These are phyloP conservation scores for Hemaris fuciformis DNA, from an alignment of 2,888 invertebrate genomes.

Conservation along the genomic window DNA sequence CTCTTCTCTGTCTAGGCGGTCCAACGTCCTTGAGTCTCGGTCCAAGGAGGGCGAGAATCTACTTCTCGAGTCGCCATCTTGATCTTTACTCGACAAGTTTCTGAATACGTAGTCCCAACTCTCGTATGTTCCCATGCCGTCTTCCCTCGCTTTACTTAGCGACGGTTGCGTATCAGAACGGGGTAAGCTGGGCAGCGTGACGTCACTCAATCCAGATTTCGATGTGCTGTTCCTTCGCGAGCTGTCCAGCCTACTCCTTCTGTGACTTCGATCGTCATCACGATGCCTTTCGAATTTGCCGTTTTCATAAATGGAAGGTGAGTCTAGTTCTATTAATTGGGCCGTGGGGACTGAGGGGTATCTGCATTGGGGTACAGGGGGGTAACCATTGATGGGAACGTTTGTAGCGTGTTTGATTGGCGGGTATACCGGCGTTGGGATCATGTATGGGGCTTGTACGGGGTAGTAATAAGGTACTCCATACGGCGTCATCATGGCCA, in stretches of 20 bases:
- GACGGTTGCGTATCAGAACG: slow-evolving; percentile 74
- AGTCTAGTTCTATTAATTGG: slow-evolving; percentile 85
- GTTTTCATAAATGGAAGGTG: slow-evolving; percentile 67
- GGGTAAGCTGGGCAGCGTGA: slow-evolving; percentile 66
- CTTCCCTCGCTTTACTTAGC: slow-evolving; percentile 81
- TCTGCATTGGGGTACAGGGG: slow-evolving; percentile 58
- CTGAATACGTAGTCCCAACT: slow-evolving; percentile 91
- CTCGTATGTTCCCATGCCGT: slow-evolving; percentile 86
- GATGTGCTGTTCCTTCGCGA: slow-evolving; percentile 65
- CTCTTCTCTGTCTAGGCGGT: slow-evolving; percentile 69
- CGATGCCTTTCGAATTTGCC: slow-evolving; percentile 56
- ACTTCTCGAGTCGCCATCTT: slow-evolving; percentile 85
- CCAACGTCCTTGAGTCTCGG: slow-evolving; percentile 70
- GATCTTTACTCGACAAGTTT: slow-evolving; percentile 88
- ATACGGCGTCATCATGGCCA: slow-evolving; percentile 65
- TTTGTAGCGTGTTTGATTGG: slow-evolving; percentile 72
- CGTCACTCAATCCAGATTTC: slow-evolving; percentile 68
- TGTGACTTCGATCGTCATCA: slow-evolving; percentile 54
- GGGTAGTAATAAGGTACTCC: slow-evolving; percentile 73
- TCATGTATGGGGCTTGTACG: slow-evolving; percentile 71
- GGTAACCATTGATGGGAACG: slow-evolving; percentile 74
- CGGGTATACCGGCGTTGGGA: slow-evolving; percentile 70
- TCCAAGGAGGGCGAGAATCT: slow-evolving; percentile 81
- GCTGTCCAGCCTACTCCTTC: slow-evolving; percentile 45
- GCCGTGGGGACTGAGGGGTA: slow-evolving; percentile 84